A percentile compares a stretch with the other conserved stretches of the same genome.
Evolutionary conservation across 2,888 invertebrate genomes (phyloP).

Genomic region (Ceriagrion tenellum): DNA sequence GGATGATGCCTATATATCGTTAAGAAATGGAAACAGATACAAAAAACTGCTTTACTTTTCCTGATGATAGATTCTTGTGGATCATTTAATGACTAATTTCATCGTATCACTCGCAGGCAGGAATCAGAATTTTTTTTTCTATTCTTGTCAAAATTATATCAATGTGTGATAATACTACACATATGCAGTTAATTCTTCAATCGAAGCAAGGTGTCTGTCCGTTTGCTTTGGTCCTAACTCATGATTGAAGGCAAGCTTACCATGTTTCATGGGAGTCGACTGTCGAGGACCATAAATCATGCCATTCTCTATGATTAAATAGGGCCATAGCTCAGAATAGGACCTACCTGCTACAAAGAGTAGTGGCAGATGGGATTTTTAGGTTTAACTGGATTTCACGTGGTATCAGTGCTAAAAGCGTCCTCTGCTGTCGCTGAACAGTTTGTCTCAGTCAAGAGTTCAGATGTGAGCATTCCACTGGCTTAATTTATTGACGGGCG

Average conservation of each 20-base stretch:
- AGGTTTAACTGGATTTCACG: not conserved
- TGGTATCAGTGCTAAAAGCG: not conserved
- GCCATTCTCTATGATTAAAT: not conserved
- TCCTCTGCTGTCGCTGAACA: not conserved
- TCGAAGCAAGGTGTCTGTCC: not conserved
- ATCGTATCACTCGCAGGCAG: no score
- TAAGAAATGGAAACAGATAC: no score
- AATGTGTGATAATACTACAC: not conserved
- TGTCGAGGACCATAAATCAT: not conserved
- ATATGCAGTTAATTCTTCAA: not conserved
- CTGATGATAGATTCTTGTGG: no score
- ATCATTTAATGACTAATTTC: no score
- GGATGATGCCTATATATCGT: no score
- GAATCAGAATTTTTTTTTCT: no score
- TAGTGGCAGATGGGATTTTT: not conserved
- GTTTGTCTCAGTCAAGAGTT: slow-evolving; percentile 1
- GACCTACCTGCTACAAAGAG: not conserved
- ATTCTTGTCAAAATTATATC: not conserved
- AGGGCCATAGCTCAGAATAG: not conserved
- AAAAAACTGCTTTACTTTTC: no score
- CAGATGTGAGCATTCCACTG: not conserved
- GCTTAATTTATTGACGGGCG: not conserved
- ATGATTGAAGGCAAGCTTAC: not conserved
- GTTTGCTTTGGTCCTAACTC: not conserved
- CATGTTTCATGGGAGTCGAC: not conserved